A percentile compares a stretch with the other conserved stretches of the same genome.
phyloP scores from a whole-genome alignment of 2,888 invertebrate genomes.

The Leucania comma region DNA sequence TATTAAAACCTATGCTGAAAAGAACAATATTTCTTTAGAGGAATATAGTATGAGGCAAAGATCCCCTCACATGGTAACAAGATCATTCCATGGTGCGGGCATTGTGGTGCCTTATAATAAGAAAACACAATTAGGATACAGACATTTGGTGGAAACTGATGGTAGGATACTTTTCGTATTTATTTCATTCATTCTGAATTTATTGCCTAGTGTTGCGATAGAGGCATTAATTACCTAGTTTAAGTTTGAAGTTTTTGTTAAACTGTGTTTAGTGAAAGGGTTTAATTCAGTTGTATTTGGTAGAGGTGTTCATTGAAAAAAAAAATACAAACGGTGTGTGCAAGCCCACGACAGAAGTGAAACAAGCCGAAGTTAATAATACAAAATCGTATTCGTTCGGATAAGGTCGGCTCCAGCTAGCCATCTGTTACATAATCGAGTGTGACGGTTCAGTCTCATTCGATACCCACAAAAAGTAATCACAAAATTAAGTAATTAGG shows the following conservation, averaged over 20 bases:
- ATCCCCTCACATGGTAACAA: slow-evolving; percentile 92
- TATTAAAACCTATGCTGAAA: slow-evolving; percentile 92
- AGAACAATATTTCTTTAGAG: slow-evolving; percentile 91
- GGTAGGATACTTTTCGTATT: slow-evolving; percentile 76
- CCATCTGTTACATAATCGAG: too few relatives aligned
- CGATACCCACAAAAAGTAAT: too few relatives aligned
- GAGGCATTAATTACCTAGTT: too few relatives aligned
- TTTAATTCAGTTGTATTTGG: not conserved
- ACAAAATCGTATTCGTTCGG: too few relatives aligned
- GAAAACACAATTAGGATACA: slow-evolving; percentile 96
- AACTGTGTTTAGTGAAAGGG: not conserved
- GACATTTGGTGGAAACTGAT: slow-evolving; percentile 93
- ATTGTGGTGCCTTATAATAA: slow-evolving; percentile 96
- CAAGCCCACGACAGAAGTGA: too few relatives aligned
- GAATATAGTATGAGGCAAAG: slow-evolving; percentile 90
- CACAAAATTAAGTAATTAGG: too few relatives aligned
- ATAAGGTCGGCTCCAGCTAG: too few relatives aligned
- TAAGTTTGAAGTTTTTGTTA: not conserved
- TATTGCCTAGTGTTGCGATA: not conserved
- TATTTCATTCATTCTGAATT: not conserved
- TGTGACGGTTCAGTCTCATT: too few relatives aligned
- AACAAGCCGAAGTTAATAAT: too few relatives aligned
- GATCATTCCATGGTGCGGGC: slow-evolving; percentile 95
- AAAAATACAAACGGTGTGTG: too few relatives aligned
- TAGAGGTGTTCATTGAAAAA: not conserved